phyloP scores from a whole-genome alignment of 2,113 vertebrate genomes.

The Cinclus mexicanus region DNA sequence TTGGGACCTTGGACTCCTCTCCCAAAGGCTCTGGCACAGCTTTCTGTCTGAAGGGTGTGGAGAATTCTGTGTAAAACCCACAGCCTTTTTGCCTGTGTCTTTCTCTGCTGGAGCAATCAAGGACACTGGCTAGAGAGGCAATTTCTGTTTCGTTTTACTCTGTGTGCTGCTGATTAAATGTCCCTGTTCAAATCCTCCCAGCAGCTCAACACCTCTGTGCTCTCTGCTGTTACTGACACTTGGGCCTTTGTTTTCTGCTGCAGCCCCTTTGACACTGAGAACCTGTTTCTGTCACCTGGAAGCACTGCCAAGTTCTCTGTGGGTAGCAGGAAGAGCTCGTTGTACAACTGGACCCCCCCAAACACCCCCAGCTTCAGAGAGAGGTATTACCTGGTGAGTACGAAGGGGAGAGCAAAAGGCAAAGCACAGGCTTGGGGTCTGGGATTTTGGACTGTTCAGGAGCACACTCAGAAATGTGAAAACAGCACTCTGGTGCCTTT shows the following conservation, averaged over 20 bases:
- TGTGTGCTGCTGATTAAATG: neutral
- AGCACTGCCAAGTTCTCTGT: slow-evolving; percentile 80
- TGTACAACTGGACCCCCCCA: slow-evolving; percentile 90
- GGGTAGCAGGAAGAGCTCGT: slow-evolving; percentile 84
- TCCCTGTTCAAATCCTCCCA: neutral
- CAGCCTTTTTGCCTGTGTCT: neutral
- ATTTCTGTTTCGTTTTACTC: neutral
- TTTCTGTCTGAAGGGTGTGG: neutral
- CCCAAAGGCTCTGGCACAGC: neutral
- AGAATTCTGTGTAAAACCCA: neutral
- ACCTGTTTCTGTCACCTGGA: slow-evolving; percentile 75
- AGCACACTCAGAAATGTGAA: neutral
- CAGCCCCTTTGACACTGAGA: slow-evolving; percentile 87
- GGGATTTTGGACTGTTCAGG: neutral
- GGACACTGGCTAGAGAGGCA: neutral
- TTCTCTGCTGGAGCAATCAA: neutral
- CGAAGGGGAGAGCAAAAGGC: neutral
- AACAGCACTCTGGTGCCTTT: neutral
- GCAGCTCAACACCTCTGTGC: neutral
- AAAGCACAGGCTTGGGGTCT: neutral
- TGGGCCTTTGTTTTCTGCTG: neutral
- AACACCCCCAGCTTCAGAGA: slow-evolving; percentile 92
- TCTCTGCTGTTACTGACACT: neutral
- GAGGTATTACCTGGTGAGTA: slow-evolving; percentile 88
- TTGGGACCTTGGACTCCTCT: neutral